A percentile compares a stretch with the other conserved stretches of the same genome.
Evolutionary conservation across 92 coral and sea anemone genomes (phyloP).

Genomic region (Isaurus tuberculatus): DNA sequence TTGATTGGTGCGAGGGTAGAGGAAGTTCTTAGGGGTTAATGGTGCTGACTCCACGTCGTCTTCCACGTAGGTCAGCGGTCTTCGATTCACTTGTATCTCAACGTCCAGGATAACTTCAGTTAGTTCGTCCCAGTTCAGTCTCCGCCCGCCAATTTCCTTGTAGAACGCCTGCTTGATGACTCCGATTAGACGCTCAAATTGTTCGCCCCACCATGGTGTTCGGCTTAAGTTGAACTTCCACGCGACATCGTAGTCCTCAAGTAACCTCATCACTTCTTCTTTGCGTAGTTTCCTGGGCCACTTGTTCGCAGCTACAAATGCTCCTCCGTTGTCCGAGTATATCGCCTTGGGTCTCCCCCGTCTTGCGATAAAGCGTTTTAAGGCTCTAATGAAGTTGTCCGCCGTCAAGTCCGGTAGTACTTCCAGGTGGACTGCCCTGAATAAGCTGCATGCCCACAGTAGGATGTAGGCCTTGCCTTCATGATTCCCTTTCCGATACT

Average conservation of each 20-base stretch:
- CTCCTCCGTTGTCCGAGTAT: conserved; percentile 55
- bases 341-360: conserved; percentile 41
- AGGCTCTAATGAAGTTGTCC: neutral
- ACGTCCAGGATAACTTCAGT: conserved; percentile 62
- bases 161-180: conserved; percentile 53
- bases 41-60: too few relatives aligned
- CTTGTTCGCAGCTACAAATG: conserved; percentile 53
- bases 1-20: too few relatives aligned
- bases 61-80: conserved; percentile 67
- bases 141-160: conserved; percentile 62
- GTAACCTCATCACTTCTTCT: too few relatives aligned
- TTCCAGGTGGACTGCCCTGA: conserved; percentile 22
- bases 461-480: conserved; percentile 18
- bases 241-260: conserved; percentile 28
- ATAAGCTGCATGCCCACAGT: conserved; percentile 26
- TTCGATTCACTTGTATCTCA: conserved; percentile 57
- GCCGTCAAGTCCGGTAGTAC: neutral
- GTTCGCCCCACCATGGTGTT: too few relatives aligned
- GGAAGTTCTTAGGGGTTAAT: too few relatives aligned
- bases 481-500: conserved; percentile 3
- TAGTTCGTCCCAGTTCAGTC: conserved; percentile 62
- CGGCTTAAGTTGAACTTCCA: conserved; percentile 56
- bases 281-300: conserved; percentile 51
- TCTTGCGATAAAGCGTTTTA: conserved; percentile 24
- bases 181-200: too few relatives aligned